Percentiles rank a stretch among this genome's conserved stretches.
phyloP scores from a whole-genome alignment of 2,113 vertebrate species.

The Carlito syrichta region DNA sequence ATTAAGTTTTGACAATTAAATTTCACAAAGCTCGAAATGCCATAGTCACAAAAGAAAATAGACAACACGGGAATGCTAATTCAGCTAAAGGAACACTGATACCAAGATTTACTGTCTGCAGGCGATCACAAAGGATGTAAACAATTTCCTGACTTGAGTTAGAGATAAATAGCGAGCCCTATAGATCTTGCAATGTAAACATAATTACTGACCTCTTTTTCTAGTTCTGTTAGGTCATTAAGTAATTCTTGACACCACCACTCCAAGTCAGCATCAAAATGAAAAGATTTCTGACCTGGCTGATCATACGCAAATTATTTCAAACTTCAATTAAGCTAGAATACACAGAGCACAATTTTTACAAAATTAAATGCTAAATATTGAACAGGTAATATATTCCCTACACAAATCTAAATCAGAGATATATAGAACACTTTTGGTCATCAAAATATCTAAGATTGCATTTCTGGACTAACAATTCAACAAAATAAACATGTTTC shows the following conservation, averaged over 20 bases:
- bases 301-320: slow-evolving; percentile 61
- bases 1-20: slow-evolving; percentile 63
- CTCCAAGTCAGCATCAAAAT: background rate
- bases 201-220: slow-evolving; percentile 52
- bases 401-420: slow-evolving; percentile 10
- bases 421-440: background rate
- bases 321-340: background rate
- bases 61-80: slow-evolving; percentile 15
- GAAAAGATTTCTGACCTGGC: slow-evolving; percentile 41
- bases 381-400: background rate
- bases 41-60: slow-evolving; percentile 43
- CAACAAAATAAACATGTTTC: slow-evolving; percentile 40
- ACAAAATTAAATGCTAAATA: background rate
- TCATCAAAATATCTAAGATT: background rate
- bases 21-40: slow-evolving; percentile 24
- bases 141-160: slow-evolving; percentile 35
- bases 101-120: slow-evolving; percentile 29
- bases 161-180: slow-evolving; percentile 43
- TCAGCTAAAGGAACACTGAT: background rate
- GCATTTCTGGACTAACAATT: slow-evolving; percentile 45
- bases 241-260: slow-evolving; percentile 30
- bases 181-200: slow-evolving; percentile 47
- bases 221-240: background rate
- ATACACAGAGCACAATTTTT: background rate
- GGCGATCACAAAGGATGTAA: background rate